Base-by-base conservation (phyloP, 2,797 vertebrate genomes). In the Sciurus vulgaris region DNA sequence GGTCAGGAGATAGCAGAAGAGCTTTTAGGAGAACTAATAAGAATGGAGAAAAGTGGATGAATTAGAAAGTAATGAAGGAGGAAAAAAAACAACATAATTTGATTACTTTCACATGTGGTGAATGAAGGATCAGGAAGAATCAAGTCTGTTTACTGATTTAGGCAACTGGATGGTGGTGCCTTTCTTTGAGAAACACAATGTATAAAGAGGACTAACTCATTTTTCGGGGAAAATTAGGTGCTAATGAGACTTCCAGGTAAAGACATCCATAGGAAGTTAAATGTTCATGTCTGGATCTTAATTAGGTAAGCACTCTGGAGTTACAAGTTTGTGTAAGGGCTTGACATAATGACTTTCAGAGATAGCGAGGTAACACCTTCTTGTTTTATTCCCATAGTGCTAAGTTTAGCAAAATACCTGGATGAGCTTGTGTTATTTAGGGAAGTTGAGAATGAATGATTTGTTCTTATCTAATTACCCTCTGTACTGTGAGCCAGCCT, bases 361-460 rank as follows among this genome's bases (percentile, higher is more conserved):
- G 24, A 72, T 30, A 92, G 38, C 4, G 33, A 67, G 6, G 24
- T 47, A 92, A 77, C 3, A 44, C 24, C 83, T 94, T 86, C 89
- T 91, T 85, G 28, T 67, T 76, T 95, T 89, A 86, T 69, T 93
- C 26, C 38, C 61, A 84, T 22, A 72, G 67, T 35, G 51, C 54
- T 85, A 87, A 81, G 22, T 88, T 86, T 13, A 85, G 63, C 7
- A 73, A 91, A 61, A n/a, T 67, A 59, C 26, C 91, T 90, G 70
- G 26, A 67, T 14, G 44, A 65, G 41, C 35, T 22, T 86, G 14
- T 84, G 18, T 87, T 87, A 41, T 20, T 10, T 8, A 73, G 20
- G 54, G 26, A 63, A 84, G 11, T 26, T 86, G 56, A 96, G 73
- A 82, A 77, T 44, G 20, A 84, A 77, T 13, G 13, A 26, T 59